Evolutionary conservation across 2,797 vertebrate genomes (phyloP).

Genomic region (Myripristis jacobus): DNA sequence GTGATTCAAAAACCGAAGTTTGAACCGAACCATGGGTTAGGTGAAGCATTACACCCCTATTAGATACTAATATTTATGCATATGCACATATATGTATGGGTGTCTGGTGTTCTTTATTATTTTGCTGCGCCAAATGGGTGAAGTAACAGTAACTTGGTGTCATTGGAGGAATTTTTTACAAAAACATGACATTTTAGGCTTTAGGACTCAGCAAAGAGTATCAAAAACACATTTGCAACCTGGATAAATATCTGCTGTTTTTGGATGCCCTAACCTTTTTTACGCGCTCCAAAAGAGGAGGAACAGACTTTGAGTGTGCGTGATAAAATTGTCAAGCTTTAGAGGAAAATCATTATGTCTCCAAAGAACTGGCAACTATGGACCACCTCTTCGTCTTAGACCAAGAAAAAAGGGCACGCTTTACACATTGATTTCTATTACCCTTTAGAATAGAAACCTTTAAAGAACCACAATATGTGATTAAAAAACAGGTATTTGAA

Average conservation of each 20-base stretch:
- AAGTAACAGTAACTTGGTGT: not conserved
- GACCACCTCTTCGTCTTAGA: slow-evolving; percentile 8
- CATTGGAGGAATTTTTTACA: not conserved
- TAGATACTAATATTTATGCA: not conserved
- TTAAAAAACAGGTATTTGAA: slow-evolving; percentile 39
- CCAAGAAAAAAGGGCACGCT: slow-evolving; percentile 20
- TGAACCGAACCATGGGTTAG: too few species aligned
- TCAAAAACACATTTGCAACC: slow-evolving; percentile 30
- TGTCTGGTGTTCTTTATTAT: not conserved
- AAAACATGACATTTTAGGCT: slow-evolving; percentile 32
- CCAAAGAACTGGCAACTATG: slow-evolving; percentile 13
- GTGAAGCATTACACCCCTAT: too few species aligned
- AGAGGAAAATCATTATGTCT: slow-evolving; percentile 18
- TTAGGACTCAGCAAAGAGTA: slow-evolving; percentile 38
- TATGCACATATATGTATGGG: too few species aligned
- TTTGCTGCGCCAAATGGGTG: not conserved
- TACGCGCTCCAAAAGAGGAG: slow-evolving; percentile 23
- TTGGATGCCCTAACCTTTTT: slow-evolving; percentile 21
- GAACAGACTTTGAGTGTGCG: slow-evolving; percentile 21
- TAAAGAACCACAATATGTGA: slow-evolving; percentile 9
- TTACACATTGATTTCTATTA: slow-evolving; percentile 50
- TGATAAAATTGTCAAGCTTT: slow-evolving; percentile 30
- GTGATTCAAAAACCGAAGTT: too few species aligned
- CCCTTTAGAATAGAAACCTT: slow-evolving; percentile 25
- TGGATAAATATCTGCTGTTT: slow-evolving; percentile 43